These are phyloP conservation scores for Melanotaenia nigrans DNA, from an alignment of 2,797 vertebrate genomes.

Conservation along the genomic window DNA sequence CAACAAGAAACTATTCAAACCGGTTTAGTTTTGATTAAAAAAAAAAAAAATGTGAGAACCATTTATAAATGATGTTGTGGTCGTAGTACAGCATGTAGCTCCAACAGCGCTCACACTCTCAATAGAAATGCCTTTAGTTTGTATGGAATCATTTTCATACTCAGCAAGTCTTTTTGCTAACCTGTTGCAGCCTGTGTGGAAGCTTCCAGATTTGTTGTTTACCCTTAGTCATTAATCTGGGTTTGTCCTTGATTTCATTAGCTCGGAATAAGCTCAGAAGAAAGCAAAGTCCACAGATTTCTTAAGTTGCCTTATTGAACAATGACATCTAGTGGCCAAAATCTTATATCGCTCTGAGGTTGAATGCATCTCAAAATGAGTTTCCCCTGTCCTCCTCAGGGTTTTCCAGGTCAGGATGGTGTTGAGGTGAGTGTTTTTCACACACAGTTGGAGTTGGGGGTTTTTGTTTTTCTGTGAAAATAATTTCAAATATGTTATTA, in stretches of 20 bases:
- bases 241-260: neutral
- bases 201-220: constrained; percentile 17
- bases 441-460: neutral
- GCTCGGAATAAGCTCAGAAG: neutral
- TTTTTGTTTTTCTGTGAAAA: neutral
- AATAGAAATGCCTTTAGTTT: neutral
- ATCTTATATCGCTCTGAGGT: neutral
- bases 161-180: neutral
- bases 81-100: no score
- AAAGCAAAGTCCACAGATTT: neutral
- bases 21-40: neutral
- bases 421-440: constrained; percentile 79
- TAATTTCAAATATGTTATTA: constrained; percentile 3
- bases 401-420: constrained; percentile 87
- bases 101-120: no score
- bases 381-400: constrained; percentile 73
- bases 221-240: neutral
- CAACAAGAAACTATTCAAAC: neutral
- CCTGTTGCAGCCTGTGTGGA: neutral
- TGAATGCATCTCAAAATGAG: neutral
- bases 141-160: neutral
- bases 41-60: neutral
- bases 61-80: neutral
- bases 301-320: constrained; percentile 29
- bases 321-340: constrained; percentile 75